Conservation (phyloP, 2,113 vertebrate species). For the Silurus asotus region DNA sequence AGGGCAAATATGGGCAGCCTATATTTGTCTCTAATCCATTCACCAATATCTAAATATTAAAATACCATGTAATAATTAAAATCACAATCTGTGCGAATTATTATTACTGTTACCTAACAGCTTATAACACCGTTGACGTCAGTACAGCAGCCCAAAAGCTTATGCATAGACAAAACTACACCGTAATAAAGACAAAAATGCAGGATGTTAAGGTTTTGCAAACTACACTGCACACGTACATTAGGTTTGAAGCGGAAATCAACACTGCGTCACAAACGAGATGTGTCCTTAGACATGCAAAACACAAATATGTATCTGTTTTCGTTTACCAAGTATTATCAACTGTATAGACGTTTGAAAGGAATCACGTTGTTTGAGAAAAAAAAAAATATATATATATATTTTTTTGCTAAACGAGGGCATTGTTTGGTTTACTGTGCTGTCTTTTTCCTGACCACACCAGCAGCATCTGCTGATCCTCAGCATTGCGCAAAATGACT, state of each 20-base stretch:
- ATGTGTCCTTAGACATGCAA: conserved; percentile 5
- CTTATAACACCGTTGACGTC: neutral
- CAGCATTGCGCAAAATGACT: conserved; percentile 20
- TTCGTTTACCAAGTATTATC: neutral
- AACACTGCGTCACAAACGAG: conserved; percentile 22
- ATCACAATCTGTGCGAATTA: neutral
- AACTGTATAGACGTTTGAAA: neutral
- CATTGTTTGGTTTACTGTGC: neutral
- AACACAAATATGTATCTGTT: neutral
- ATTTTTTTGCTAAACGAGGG: neutral
- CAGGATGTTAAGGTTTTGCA: neutral
- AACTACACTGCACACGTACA: neutral
- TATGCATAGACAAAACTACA: neutral
- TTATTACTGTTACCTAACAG: neutral
- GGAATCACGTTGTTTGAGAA: neutral
- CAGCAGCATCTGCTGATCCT: conserved; percentile 12
- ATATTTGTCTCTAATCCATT: neutral
- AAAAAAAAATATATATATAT: neutral
- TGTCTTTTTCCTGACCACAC: conserved; percentile 10
- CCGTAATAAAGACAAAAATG: neutral
- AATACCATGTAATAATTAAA: neutral
- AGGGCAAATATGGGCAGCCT: neutral
- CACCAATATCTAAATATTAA: neutral
- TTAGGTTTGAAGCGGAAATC: neutral
- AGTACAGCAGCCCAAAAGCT: neutral